Evolutionary conservation across 1,140 invertebrate genomes (phyloP), one percentile per base, ranked within the genome.

Genomic region (Sesamia nonagrioides): DNA sequence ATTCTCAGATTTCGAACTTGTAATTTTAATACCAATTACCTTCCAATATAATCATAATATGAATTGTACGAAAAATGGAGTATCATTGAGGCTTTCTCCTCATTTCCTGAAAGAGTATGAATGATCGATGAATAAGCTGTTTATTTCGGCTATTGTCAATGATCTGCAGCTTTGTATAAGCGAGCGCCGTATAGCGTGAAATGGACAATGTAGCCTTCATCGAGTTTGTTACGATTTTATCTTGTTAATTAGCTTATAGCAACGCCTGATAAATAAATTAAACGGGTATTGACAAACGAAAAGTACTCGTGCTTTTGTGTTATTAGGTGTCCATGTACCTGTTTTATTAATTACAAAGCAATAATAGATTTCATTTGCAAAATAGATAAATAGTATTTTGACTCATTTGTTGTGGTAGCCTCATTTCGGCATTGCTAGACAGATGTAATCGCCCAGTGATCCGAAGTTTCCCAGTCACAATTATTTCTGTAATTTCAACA

Each of bases 1-100:
- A 58, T 61, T 33, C 60, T 63, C 60, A 35, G n/a, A 63, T 45
- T 48, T 68, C 63, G 63, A 40, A 6, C 40, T 69, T 48, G 27
- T 50, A 69, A 69, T 69, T 69, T 69, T 33, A 33, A 69, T 69
- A 69, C 40, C 42, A 69, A 69, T 69, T 69, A 69, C 21, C 37
- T 42, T 21, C 17, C 18, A 27, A 69, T 69, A 18, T 50, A 69
- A 66, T 66, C 27, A 33, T 69, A 69, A 69, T 69, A 50, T 50
- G 42, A 50, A 69, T 18, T 69, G 42, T 33, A 69, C 42, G 66
- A 69, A 69, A 69, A 50, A 4, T 21, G 66, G 45, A 50, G 40
- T 69, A 13, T 69, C 66, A 69, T 69, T 48, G 66, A 68, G 21
- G 21, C 66, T 69, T 69, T 69, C 66, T 69, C 66, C 66, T 48